A percentile compares a stretch with the other conserved stretches of the same genome.
These are phyloP conservation scores for Drosophila kambysellisi DNA, from an alignment of 2,888 invertebrate genomes.

Conservation along the genomic window DNA sequence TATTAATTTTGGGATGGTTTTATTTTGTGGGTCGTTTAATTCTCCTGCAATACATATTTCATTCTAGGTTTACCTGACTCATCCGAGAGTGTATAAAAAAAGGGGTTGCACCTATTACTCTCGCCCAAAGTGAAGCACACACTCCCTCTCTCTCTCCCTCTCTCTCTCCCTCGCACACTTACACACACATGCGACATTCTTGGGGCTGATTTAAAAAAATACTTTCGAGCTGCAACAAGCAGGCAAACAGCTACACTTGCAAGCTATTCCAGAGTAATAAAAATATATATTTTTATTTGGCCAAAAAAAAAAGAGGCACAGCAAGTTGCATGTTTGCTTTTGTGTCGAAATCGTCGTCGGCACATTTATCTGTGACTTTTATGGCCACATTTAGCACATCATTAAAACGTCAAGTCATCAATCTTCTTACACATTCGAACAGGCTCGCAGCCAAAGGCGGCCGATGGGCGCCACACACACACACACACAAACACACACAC, in stretches of 20 bases:
- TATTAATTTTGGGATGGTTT: neutral
- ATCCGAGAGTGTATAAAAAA: neutral
- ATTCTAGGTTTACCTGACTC: neutral
- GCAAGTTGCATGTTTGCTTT: neutral
- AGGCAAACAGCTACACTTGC: constrained; percentile 63
- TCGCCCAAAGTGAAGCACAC: neutral
- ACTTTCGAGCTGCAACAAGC: constrained; percentile 65
- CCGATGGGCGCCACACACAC: constrained; percentile 4
- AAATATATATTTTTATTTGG: neutral
- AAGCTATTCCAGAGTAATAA: constrained; percentile 8
- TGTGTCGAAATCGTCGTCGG: constrained; percentile 32
- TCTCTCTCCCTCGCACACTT: neutral
- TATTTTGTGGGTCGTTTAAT: neutral
- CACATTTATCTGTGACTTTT: constrained; percentile 60
- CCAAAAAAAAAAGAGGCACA: neutral
- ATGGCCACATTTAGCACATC: constrained; percentile 80
- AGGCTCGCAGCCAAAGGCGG: constrained; percentile 77
- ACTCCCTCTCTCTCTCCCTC: neutral
- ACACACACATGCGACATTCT: constrained; percentile 17
- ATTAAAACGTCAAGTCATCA: constrained; percentile 85
- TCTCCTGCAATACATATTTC: neutral
- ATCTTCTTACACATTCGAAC: constrained; percentile 84
- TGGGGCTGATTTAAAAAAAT: constrained; percentile 68
- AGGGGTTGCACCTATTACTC: neutral
- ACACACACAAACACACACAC: neutral